Conservation (phyloP, 2,113 vertebrate genomes). For the Beaufortia kweichowensis region DNA sequence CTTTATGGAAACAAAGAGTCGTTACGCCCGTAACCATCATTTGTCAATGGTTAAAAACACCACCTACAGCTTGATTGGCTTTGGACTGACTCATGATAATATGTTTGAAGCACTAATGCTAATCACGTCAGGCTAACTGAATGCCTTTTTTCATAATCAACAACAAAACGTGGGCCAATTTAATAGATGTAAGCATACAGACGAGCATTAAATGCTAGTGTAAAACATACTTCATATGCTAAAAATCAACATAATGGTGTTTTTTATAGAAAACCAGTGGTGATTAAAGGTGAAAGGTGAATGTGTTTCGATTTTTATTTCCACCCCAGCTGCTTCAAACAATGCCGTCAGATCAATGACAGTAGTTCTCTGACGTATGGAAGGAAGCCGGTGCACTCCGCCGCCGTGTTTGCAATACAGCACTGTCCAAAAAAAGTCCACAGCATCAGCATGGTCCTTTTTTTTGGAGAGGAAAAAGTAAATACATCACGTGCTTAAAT, state of each 20-base stretch:
- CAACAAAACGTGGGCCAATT: not conserved
- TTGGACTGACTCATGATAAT: constrained; percentile 39
- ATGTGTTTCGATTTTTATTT: no score
- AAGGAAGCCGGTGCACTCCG: no score
- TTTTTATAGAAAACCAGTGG: not conserved
- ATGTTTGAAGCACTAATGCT: constrained; percentile 37
- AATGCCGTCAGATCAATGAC: no score
- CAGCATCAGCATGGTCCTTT: no score
- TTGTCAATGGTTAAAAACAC: constrained; percentile 43
- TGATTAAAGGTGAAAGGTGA: no score
- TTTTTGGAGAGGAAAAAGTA: no score
- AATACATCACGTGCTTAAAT: not conserved
- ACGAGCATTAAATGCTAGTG: constrained; percentile 11
- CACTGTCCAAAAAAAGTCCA: no score
- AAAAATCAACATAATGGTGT: not conserved
- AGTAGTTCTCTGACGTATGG: no score
- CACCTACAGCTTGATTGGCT: constrained; percentile 38
- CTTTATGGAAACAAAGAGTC: constrained; percentile 43
- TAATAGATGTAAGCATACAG: not conserved
- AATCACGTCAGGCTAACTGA: constrained; percentile 32
- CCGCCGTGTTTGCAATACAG: no score
- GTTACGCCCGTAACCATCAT: constrained; percentile 9
- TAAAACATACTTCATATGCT: constrained; percentile 7
- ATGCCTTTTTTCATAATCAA: constrained; percentile 11
- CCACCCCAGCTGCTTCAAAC: no score